Evolutionary conservation across 1,140 invertebrate species (phyloP).

Genomic region (Pentalonia nigronervosa): DNA sequence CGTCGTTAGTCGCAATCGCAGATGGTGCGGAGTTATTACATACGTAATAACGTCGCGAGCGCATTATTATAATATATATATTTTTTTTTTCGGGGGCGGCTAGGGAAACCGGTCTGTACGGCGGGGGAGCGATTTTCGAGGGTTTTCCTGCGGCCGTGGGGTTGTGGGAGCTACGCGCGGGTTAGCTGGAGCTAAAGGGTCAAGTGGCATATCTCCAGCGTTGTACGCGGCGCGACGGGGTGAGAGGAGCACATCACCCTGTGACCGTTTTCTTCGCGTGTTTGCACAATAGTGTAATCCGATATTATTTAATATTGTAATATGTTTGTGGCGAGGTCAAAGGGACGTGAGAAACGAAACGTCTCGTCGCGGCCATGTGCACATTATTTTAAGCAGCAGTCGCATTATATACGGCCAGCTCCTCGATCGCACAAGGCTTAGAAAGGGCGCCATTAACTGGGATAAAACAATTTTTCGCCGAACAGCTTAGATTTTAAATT

Average conservation of each 20-base stretch:
- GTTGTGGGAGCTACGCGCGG: neutral
- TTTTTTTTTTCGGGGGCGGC: neutral
- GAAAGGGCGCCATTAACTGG: neutral
- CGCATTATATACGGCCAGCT: neutral
- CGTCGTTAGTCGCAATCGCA: neutral
- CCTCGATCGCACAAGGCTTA: neutral
- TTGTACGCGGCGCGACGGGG: neutral
- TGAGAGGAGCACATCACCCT: neutral
- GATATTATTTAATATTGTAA: slow-evolving; percentile 35
- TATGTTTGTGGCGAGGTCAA: neutral
- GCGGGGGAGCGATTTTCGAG: neutral
- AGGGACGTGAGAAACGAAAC: slow-evolving; percentile 44
- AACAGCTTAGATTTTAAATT: neutral
- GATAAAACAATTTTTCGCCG: neutral
- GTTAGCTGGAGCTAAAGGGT: neutral
- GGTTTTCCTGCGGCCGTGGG: neutral
- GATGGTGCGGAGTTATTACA: neutral
- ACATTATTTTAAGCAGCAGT: slow-evolving; percentile 12
- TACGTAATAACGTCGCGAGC: neutral
- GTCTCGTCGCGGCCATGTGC: neutral
- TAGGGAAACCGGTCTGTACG: neutral
- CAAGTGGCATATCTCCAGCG: slow-evolving; percentile 20
- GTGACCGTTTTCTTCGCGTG: slow-evolving; percentile 26
- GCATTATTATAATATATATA: neutral
- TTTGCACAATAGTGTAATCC: slow-evolving; percentile 45